phyloP scores from a whole-genome alignment of 2,888 invertebrate genomes.

The Morpho helenor region DNA sequence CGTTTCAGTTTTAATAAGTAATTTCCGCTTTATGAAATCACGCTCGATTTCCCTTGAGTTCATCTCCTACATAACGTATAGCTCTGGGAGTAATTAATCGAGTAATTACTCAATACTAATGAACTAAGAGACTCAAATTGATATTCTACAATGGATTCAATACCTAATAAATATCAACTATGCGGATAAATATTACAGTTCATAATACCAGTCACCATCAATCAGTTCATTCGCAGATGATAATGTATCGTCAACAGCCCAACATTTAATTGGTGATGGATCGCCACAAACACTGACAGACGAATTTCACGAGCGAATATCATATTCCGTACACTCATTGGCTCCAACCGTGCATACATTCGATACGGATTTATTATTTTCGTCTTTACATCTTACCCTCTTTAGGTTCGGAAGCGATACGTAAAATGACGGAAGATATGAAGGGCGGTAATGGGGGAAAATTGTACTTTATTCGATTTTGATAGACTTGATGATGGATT shows the following conservation, averaged over 20 bases:
- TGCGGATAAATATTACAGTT: slow-evolving; percentile 41
- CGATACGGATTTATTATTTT: slow-evolving; percentile 76
- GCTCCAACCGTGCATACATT: slow-evolving; percentile 64
- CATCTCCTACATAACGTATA: too few relatives aligned
- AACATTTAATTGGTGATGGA: slow-evolving; percentile 76
- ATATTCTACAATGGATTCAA: too few relatives aligned
- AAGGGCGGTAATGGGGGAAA: slow-evolving; percentile 76
- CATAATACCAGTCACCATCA: slow-evolving; percentile 59
- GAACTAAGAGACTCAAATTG: too few relatives aligned
- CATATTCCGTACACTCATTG: slow-evolving; percentile 54
- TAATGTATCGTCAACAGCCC: slow-evolving; percentile 71
- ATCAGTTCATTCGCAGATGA: slow-evolving; percentile 65
- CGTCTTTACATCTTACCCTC: slow-evolving; percentile 70
- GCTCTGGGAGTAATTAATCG: too few relatives aligned
- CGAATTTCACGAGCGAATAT: slow-evolving; percentile 57
- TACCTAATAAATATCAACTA: too few relatives aligned
- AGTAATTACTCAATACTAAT: too few relatives aligned
- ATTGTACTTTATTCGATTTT: slow-evolving; percentile 78
- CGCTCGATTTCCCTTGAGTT: too few relatives aligned
- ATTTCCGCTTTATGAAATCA: not conserved
- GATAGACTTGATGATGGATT: slow-evolving; percentile 73
- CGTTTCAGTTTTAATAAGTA: slow-evolving; percentile 7
- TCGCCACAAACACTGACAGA: slow-evolving; percentile 44
- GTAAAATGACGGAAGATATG: slow-evolving; percentile 76
- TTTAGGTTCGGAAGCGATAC: slow-evolving; percentile 72